phyloP scores from a whole-genome alignment of 2,797 vertebrate species.

The Chrysocyon brachyurus region DNA sequence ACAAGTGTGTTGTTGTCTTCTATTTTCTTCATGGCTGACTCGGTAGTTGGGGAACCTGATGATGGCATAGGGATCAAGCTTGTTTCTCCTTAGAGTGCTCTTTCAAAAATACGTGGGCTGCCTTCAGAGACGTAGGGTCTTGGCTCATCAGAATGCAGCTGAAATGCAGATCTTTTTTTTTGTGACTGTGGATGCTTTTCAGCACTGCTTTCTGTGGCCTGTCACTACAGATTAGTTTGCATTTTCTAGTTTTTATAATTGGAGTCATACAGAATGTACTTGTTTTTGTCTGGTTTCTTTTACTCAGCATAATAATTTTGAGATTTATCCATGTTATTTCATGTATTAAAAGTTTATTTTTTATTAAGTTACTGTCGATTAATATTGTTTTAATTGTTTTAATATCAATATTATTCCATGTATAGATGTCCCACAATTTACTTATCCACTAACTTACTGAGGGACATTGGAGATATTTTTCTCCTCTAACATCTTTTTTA shows the following conservation, averaged over 20 bases:
- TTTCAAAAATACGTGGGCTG: no score
- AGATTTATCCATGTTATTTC: slow-evolving; percentile 32
- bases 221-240: not conserved
- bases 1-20: no score
- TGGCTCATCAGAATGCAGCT: no score
- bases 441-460: not conserved
- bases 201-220: no score
- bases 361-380: not conserved
- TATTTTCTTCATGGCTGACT: no score
- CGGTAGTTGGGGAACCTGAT: no score
- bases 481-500: not conserved
- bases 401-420: not conserved
- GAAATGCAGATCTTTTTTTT: no score
- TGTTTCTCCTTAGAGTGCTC: no score
- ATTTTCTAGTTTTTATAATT: slow-evolving; percentile 50
- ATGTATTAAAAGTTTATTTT: not conserved
- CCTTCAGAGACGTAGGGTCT: no score
- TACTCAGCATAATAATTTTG: slow-evolving; percentile 21
- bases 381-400: not conserved
- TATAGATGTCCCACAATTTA: not conserved
- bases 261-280: not conserved
- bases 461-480: slow-evolving; percentile 4
- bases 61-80: no score
- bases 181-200: no score
- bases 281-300: slow-evolving; percentile 59